These are phyloP conservation scores for Todiramphus chloris DNA, from an alignment of 2,113 vertebrate genomes.

Conservation along the genomic window DNA sequence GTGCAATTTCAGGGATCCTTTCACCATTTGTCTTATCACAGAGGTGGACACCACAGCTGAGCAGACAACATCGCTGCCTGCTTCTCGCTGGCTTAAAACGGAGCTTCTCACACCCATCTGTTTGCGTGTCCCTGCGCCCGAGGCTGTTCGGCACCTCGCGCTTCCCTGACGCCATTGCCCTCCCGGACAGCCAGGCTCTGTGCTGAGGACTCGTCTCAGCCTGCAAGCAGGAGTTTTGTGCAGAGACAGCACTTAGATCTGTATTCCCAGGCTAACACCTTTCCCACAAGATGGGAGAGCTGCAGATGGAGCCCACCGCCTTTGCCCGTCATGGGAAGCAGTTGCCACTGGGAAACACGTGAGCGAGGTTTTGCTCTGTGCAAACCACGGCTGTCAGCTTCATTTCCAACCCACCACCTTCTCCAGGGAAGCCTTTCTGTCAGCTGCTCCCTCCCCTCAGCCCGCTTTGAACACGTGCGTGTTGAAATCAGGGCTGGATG, in stretches of 20 bases:
- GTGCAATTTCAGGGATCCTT: not conserved
- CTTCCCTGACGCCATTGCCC: not conserved
- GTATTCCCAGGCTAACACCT: not conserved
- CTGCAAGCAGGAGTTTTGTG: not conserved
- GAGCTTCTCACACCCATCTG: not conserved
- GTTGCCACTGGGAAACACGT: not conserved
- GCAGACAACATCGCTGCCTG: not conserved
- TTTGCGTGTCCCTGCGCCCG: not conserved
- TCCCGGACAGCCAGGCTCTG: not conserved
- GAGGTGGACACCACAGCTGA: not conserved
- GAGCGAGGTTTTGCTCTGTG: fast-evolving
- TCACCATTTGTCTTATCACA: not conserved
- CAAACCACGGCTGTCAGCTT: not conserved
- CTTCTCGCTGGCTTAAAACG: not conserved
- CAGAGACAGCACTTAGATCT: not conserved
- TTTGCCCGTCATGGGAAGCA: fast-evolving
- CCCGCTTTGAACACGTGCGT: not conserved
- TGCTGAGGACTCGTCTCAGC: not conserved
- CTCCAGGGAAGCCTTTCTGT: not conserved
- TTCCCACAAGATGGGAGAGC: not conserved
- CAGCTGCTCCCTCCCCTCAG: not conserved
- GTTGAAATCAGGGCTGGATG: not conserved
- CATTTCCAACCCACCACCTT: not conserved
- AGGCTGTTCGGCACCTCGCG: not conserved
- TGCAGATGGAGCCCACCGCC: not conserved